Evolutionary conservation across 2,888 invertebrate genomes (phyloP), one percentile per base, ranked within the genome.

Genomic region (Synanthedon formicaeformis): DNA sequence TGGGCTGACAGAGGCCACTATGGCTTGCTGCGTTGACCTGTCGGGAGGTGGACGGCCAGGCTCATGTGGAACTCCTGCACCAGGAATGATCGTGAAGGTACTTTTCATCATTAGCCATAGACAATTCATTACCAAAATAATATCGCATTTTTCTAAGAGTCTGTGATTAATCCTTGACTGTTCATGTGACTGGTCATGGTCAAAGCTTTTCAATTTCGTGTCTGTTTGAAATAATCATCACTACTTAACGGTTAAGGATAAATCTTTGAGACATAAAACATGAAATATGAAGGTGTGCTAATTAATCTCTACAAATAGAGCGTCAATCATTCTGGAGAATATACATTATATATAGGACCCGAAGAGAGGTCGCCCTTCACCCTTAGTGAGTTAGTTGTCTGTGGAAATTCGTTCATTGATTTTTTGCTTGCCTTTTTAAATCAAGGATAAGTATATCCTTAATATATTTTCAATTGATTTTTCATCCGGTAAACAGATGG

Each of bases 1-100:
- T 70, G 95, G 95, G 3, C 88, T 96, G 74, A 95, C 95, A 4
- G 95, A 96, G 80, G 90, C 92, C 40, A 93, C 94, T 3, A 88
- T 94, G 65, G 89, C 87, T 27, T 83, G 84, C 65, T 82, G 81
- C 58, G 84, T 86, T 52, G 86, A 87, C 59, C 59, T 81, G 51
- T 75, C 77, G 4, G 66, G 66, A 51, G 77, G 74, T 2, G 74
- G 73, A 41, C 82, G 91, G 68, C 77, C 88, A 0, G 93, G 93
- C 12, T 92, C 92, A 50, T 92, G 91, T 55, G 94, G 94, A 10
- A 82, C 81, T 14, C 83, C 94, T 4, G 90, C 90, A n/a, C 88
- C 91, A 1, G 93, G 92, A 40, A 88, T 90, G 77, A 89, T 83
- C 62, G 90, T 90, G 54, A 92, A 91, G 81, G 90, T 92, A 27